These are phyloP conservation scores for Gastracanthus pulcherrimus DNA, from an alignment of 2,888 invertebrate species.

Conservation along the genomic window DNA sequence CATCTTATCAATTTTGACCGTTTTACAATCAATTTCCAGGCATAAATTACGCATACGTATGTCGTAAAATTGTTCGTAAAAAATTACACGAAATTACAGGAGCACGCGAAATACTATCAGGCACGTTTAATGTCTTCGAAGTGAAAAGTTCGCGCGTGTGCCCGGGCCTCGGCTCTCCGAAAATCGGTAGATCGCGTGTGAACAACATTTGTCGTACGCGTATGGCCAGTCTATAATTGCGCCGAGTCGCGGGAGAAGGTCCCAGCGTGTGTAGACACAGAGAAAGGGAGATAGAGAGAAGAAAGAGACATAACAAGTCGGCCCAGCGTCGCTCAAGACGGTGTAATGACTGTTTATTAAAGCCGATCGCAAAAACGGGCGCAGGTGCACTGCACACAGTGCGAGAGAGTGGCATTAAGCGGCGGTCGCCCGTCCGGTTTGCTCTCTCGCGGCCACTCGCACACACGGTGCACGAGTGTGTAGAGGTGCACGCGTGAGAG, in stretches of 20 bases:
- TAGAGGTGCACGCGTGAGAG: background rate
- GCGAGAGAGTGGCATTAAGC: no score
- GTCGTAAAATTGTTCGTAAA: background rate
- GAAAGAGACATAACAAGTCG: no score
- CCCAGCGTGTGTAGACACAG: background rate
- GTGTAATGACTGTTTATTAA: slow-evolving; percentile 70
- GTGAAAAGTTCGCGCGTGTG: background rate
- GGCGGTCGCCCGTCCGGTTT: slow-evolving; percentile 20
- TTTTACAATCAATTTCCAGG: slow-evolving; percentile 32
- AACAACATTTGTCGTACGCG: slow-evolving; percentile 54
- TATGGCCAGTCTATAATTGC: slow-evolving; percentile 24
- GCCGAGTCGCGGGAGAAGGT: background rate
- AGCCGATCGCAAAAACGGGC: slow-evolving; percentile 65
- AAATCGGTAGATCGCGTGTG: slow-evolving; percentile 48
- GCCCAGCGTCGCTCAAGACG: no score
- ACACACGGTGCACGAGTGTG: no score
- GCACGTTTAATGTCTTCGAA: background rate
- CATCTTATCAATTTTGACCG: slow-evolving; percentile 5
- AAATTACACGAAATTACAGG: slow-evolving; percentile 14
- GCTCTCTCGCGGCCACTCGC: no score
- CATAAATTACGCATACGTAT: background rate
- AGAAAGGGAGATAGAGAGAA: slow-evolving; percentile 11
- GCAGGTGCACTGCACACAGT: slow-evolving; percentile 68
- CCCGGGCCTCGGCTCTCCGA: background rate
- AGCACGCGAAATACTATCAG: background rate